Evolutionary conservation across 2,797 vertebrate genomes (phyloP).

Genomic region (Morus bassanus): DNA sequence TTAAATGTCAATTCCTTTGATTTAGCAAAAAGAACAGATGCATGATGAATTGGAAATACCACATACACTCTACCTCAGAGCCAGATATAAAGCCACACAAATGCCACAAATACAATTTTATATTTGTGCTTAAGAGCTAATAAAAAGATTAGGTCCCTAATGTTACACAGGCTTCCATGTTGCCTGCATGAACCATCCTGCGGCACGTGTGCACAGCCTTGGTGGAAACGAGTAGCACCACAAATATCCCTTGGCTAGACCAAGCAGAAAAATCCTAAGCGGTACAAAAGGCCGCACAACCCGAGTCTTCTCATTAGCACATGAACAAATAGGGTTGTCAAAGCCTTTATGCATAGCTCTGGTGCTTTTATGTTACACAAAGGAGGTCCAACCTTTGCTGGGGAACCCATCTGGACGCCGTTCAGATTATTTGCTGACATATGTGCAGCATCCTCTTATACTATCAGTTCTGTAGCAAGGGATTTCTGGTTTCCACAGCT

Average conservation of each 20-base stretch:
- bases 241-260: fast-evolving
- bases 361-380: background rate
- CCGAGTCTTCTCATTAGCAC: background rate
- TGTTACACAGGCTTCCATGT: fast-evolving
- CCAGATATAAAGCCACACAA: background rate
- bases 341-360: background rate
- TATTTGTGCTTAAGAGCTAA: background rate
- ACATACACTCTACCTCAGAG: background rate
- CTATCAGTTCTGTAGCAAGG: background rate
- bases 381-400: background rate
- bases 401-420: background rate
- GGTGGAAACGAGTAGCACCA: background rate
- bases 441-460: background rate
- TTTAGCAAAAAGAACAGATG: background rate
- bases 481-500: background rate
- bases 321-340: background rate
- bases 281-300: background rate
- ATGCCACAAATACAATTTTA: background rate
- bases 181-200: background rate
- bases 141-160: background rate
- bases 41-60: background rate
- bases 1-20: background rate
- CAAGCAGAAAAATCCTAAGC: background rate
- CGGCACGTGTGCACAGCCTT: fast-evolving
- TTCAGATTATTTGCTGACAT: background rate